phyloP scores from a whole-genome alignment of 2,888 invertebrate species.

The Heliconius hortense region DNA sequence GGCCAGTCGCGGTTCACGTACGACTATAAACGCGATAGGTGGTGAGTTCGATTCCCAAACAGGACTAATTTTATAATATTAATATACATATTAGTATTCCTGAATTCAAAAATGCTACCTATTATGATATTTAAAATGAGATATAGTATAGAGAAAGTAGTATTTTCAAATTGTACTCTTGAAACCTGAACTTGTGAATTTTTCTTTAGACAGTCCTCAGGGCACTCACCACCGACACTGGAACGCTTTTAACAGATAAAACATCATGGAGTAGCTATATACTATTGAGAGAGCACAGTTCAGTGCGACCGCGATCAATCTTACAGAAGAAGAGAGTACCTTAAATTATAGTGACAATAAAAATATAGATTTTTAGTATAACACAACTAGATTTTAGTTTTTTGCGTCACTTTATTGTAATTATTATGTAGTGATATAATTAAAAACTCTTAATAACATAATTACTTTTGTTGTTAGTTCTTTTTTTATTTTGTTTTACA shows the following conservation, averaged over 20 bases:
- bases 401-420: background rate
- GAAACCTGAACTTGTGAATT: conserved; percentile 26
- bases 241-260: conserved; percentile 59
- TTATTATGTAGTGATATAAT: background rate
- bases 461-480: background rate
- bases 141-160: conserved; percentile 10
- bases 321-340: background rate
- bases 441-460: background rate
- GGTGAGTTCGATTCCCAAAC: background rate
- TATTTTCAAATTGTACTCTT: conserved; percentile 13
- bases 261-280: conserved; percentile 31
- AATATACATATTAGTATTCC: background rate
- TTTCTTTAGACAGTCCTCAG: conserved; percentile 31
- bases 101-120: background rate
- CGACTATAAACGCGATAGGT: too few species aligned
- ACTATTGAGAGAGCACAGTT: conserved; percentile 23
- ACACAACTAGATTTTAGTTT: background rate
- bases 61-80: background rate
- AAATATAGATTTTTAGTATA: background rate
- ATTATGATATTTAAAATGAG: background rate
- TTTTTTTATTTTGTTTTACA: background rate
- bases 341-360: background rate
- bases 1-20: too few species aligned
- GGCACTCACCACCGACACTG: conserved; percentile 51
- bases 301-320: background rate